These are phyloP conservation scores for Girardinichthys multiradiatus DNA, from an alignment of 2,113 vertebrate genomes.

Conservation along the genomic window DNA sequence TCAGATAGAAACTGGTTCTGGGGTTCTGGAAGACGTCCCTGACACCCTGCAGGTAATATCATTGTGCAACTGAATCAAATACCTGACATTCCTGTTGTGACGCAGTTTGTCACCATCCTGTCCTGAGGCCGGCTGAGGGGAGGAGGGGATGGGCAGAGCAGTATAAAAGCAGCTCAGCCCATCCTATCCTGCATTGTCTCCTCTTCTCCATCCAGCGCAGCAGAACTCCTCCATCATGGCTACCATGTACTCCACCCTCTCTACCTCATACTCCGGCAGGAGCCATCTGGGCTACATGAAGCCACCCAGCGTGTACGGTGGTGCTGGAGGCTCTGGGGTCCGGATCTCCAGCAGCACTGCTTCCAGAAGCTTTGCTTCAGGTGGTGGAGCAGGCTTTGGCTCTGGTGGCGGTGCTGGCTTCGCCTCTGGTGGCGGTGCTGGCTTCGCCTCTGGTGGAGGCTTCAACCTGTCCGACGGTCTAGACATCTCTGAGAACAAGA, in stretches of 20 bases:
- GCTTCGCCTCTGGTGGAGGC: slow-evolving; percentile 1
- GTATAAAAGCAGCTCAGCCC: slow-evolving; percentile 40
- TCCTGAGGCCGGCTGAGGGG: neutral
- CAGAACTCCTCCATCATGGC: slow-evolving; percentile 41
- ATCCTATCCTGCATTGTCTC: slow-evolving; percentile 19
- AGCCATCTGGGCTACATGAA: neutral
- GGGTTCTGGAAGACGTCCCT: neutral
- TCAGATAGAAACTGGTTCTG: neutral
- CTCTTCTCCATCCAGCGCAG: slow-evolving; percentile 46
- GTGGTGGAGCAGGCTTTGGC: neutral
- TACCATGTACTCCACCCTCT: neutral
- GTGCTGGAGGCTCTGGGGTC: slow-evolving; percentile 41
- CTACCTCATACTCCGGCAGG: neutral
- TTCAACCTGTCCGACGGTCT: slow-evolving; percentile 47
- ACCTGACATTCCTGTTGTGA: slow-evolving; percentile 31
- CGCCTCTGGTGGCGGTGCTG: too few species aligned
- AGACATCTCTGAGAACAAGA: slow-evolving; percentile 64
- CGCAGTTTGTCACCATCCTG: neutral
- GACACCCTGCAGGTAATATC: neutral
- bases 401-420: neutral
- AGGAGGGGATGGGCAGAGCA: neutral
- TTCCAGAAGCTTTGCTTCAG: slow-evolving; percentile 25
- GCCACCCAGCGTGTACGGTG: slow-evolving; percentile 45
- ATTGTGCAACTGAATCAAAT: neutral
- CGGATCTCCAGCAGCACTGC: slow-evolving; percentile 50